Base-by-base conservation (phyloP, 2,797 vertebrate genomes). In the Paguma larvata region DNA sequence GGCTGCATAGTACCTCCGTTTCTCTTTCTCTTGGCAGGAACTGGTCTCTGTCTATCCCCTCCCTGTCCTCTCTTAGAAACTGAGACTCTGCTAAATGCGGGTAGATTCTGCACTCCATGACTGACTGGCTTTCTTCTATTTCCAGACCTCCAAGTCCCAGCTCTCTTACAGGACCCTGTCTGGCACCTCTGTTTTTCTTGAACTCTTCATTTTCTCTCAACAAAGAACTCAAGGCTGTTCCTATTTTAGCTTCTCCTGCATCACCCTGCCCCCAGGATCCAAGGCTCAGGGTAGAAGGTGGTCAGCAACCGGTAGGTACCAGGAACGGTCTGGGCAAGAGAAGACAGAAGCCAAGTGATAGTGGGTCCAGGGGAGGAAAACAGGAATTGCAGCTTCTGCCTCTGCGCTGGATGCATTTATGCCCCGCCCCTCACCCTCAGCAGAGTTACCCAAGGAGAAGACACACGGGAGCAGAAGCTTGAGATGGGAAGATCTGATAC, bases 11-110 rank as follows among this genome's bases (percentile, higher is more conserved):
- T 7, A 41, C 5, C 9, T 84, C 21, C 23, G 9, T 23, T 21
- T 23, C 12, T 75, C 13, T 53, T 44, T 77, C 10, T 18, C 30
- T 72, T 44, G 11, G 25, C 21, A 79, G 11, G n/a, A 67, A 53
- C 2, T n/a, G 6, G 11, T 70, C 1, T 83, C 10, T 18, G 1
- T 11, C 62, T 32, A 41, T 1, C 11, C 9, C 14, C 0, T n/a
- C 56, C 16, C 6, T 12, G 3, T 68, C 10, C 53, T 4, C 8
- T 6, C n/a, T 38, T 83, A 48, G n/a, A 72, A 77, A 25, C 41
- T 4, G 19, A 14, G 30, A n/a, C 19, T 27, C 41, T 78, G 13
- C 6, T 48, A 48, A 73, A 23, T 51, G 2, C 27, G 34, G 7
- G 9, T 7, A 34, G 38, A 11, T 5, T 1, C 5, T 32, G n/a